Conservation (phyloP, 2,797 vertebrate genomes). For the Hemitrygon akajei region DNA sequence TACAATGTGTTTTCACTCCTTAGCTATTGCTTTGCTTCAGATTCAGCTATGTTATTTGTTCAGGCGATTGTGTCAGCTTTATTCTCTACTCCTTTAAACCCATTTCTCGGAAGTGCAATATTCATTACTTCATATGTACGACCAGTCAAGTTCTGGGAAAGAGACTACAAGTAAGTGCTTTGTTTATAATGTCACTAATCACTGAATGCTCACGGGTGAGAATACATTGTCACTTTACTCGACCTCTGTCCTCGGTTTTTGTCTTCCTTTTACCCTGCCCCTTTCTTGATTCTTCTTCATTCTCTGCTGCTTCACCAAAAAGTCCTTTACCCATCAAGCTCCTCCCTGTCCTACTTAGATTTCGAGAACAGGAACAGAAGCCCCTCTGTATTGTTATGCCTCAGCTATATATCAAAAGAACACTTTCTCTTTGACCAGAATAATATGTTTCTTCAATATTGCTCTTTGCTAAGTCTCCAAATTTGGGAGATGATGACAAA, state of each 20-base stretch:
- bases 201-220: background rate
- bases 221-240: background rate
- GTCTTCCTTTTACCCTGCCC: too few relatives aligned
- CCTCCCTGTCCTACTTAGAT: too few relatives aligned
- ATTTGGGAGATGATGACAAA: background rate
- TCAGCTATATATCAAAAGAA: background rate
- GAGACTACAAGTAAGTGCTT: constrained; percentile 86
- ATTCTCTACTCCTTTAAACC: constrained; percentile 92
- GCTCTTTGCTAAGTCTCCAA: background rate
- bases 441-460: background rate
- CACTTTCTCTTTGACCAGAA: background rate
- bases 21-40: constrained; percentile 61
- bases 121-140: constrained; percentile 96
- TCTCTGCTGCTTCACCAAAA: too few relatives aligned
- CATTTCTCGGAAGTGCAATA: constrained; percentile 94
- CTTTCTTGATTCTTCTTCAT: too few relatives aligned
- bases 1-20: constrained; percentile 52
- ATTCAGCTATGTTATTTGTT: constrained; percentile 95
- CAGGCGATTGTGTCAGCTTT: constrained; percentile 83
- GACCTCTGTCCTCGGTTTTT: too few relatives aligned
- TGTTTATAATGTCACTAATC: background rate
- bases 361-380: too few relatives aligned
- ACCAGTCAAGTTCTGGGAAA: constrained; percentile 96
- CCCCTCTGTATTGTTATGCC: background rate
- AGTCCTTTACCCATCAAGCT: too few relatives aligned